A percentile compares a stretch with the other conserved stretches of the same genome.
Evolutionary conservation across 64 coral and sea anemone genomes (phyloP).

Genomic region (Montipora capricornis): DNA sequence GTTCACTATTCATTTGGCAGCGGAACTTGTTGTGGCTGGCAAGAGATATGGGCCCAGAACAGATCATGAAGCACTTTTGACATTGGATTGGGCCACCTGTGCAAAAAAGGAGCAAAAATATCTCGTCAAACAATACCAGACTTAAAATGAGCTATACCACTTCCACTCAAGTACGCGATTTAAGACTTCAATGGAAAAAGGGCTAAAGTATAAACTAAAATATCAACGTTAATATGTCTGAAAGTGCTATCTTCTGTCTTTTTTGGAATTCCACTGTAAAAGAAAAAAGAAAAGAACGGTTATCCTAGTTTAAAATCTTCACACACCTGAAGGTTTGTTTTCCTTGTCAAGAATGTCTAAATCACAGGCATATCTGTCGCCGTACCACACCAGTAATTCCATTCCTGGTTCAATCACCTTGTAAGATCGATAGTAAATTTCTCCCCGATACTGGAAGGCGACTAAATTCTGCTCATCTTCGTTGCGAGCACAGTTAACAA

Average conservation of each 20-base stretch:
- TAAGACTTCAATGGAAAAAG: no score
- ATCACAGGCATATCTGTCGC: slow-evolving; percentile 74
- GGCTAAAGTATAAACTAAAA: no score
- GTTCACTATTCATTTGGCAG: slow-evolving; percentile 40
- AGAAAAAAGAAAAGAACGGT: no score
- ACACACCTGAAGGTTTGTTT: slow-evolving; percentile 47
- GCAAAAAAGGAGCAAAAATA: not conserved
- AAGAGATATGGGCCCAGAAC: slow-evolving; percentile 8
- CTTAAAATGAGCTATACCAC: no score
- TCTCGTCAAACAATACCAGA: no score
- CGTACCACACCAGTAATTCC: slow-evolving; percentile 81
- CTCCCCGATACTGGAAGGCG: slow-evolving; percentile 75
- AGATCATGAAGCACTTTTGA: slow-evolving; percentile 52
- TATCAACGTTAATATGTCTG: no score
- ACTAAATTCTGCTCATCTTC: slow-evolving; percentile 84
- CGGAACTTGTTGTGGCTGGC: slow-evolving; percentile 50
- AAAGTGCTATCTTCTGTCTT: no score
- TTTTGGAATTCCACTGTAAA: no score
- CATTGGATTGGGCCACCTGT: slow-evolving; percentile 37
- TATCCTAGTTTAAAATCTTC: no score
- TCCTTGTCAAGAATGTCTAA: slow-evolving; percentile 66
- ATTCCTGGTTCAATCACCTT: slow-evolving; percentile 73
- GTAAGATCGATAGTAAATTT: slow-evolving; percentile 73
- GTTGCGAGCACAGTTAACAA: slow-evolving; percentile 81
- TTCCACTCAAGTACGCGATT: no score